Evolutionary conservation across 2,888 invertebrate genomes (phyloP).

Genomic region (Eledona agricola): DNA sequence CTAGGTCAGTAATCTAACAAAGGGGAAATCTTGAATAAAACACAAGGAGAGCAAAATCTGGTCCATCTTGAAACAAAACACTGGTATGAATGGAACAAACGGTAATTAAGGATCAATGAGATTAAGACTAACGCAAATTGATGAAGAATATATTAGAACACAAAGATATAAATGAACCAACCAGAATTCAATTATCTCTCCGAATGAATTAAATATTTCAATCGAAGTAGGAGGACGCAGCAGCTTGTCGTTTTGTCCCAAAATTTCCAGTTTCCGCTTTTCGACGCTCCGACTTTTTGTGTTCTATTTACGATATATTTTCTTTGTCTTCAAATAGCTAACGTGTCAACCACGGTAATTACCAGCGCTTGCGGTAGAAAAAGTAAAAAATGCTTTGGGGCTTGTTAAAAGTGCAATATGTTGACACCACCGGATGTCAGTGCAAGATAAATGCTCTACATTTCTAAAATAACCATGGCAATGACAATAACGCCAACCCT

Average conservation of each 20-base stretch:
- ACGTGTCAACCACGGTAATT: conserved; percentile 21
- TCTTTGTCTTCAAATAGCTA: conserved; percentile 16
- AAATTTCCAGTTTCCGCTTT: conserved; percentile 11
- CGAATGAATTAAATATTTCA: conserved; percentile 37
- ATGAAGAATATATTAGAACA: conserved; percentile 45
- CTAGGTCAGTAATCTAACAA: conserved; percentile 28
- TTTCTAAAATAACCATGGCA: conserved; percentile 13
- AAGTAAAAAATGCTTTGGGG: conserved; percentile 1
- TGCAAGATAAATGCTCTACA: conserved; percentile 17
- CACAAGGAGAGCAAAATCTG: conserved; percentile 23
- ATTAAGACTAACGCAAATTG: conserved; percentile 41
- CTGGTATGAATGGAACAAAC: conserved; percentile 44
- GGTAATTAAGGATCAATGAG: conserved; percentile 47
- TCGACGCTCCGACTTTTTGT: conserved; percentile 16
- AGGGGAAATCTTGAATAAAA: conserved; percentile 19
- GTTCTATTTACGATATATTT: conserved; percentile 8
- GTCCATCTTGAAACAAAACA: conserved; percentile 38
- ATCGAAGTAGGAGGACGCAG: conserved; percentile 33
- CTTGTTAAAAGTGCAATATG: conserved; percentile 29
- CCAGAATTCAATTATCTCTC: conserved; percentile 37
- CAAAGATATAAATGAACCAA: conserved; percentile 43
- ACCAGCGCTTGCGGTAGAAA: conserved; percentile 13
- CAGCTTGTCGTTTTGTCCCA: conserved; percentile 30
- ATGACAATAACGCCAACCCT: conserved; percentile 6
- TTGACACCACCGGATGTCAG: conserved; percentile 29